A percentile compares a stretch with the other conserved stretches of the same genome.
Evolutionary conservation across 2,113 vertebrate species (phyloP).

Genomic region (Todiramphus saurophagus): DNA sequence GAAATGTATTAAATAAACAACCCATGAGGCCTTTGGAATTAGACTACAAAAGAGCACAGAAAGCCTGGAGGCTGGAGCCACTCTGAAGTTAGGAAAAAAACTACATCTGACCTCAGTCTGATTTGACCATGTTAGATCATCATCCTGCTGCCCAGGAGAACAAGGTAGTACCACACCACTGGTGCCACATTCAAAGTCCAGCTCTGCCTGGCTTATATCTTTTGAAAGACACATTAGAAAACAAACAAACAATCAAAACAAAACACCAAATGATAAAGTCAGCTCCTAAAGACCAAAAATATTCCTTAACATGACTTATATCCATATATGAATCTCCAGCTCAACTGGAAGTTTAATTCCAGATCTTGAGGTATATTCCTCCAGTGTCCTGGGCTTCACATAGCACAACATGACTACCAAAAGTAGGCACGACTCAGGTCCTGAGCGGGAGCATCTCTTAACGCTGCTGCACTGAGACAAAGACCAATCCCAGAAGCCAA

Average conservation of each 20-base stretch:
- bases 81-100: not conserved
- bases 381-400: not conserved
- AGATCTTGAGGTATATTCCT: not conserved
- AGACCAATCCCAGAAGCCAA: not conserved
- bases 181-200: not conserved
- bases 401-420: rapidly evolving
- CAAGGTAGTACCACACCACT: rapidly evolving
- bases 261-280: not conserved
- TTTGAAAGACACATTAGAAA: not conserved
- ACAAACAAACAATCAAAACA: not conserved
- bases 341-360: not conserved
- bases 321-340: not conserved
- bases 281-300: not conserved
- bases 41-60: not conserved
- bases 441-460: not conserved
- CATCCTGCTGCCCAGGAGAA: not conserved
- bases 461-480: not conserved
- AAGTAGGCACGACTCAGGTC: not conserved
- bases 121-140: not conserved
- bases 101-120: not conserved
- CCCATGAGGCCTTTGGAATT: not conserved
- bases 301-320: not conserved
- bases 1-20: not conserved
- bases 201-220: no score
- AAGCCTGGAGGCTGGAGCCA: not conserved